These are phyloP conservation scores for Pampus argenteus DNA, from an alignment of 2,797 vertebrate species.

Conservation along the genomic window DNA sequence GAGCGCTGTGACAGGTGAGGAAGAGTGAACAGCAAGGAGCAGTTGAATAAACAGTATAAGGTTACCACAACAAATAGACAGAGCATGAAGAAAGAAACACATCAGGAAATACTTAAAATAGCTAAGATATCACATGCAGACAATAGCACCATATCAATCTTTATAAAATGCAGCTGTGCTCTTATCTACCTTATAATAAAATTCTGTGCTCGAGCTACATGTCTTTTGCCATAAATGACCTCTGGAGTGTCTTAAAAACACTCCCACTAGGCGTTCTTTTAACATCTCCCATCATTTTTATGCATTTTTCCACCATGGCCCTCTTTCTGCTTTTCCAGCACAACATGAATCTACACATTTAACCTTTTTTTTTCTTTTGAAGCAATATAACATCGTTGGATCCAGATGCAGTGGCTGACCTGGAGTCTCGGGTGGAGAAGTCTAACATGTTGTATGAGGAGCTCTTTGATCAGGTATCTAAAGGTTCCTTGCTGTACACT, in stretches of 20 bases:
- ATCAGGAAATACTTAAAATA: neutral
- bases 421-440: slow-evolving; percentile 66
- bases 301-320: slow-evolving; percentile 12
- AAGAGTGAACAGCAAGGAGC: neutral
- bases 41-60: neutral
- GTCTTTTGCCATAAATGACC: neutral
- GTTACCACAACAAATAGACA: neutral
- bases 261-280: slow-evolving; percentile 10
- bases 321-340: neutral
- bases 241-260: slow-evolving; percentile 19
- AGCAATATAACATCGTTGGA: slow-evolving; percentile 61
- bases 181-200: neutral
- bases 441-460: slow-evolving; percentile 68
- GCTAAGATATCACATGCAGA: neutral
- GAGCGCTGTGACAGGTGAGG: slow-evolving; percentile 46
- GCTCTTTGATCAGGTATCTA: slow-evolving; percentile 68
- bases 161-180: neutral
- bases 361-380: slow-evolving; percentile 3
- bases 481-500: neutral
- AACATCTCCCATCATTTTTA: neutral
- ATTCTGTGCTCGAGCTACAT: neutral
- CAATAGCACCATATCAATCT: neutral
- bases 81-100: neutral
- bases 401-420: slow-evolving; percentile 47
- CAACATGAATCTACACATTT: neutral